Percentiles rank a stretch among this genome's conserved stretches.
Evolutionary conservation across 2,797 vertebrate genomes (phyloP).

Genomic region (Lutjanus campechanus): DNA sequence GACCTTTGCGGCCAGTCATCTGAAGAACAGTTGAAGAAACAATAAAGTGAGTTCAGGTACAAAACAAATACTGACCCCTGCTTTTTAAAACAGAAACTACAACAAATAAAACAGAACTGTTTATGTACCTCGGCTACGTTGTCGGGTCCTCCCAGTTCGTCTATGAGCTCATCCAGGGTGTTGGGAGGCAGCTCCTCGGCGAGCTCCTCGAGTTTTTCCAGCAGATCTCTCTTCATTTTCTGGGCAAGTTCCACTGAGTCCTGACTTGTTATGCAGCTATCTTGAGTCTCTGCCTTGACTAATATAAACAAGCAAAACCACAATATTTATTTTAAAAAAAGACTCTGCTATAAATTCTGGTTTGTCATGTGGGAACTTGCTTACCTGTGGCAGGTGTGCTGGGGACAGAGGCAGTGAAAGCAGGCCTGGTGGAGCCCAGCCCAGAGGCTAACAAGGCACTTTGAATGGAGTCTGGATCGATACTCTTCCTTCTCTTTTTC

Average conservation of each 20-base stretch:
- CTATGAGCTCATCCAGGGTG: slow-evolving; percentile 97
- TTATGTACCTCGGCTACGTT: slow-evolving; percentile 94
- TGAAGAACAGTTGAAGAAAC: slow-evolving; percentile 58
- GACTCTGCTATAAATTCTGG: not conserved
- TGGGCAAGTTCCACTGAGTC: slow-evolving; percentile 97
- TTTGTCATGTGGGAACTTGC: not conserved
- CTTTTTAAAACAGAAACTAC: not conserved
- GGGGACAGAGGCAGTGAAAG: slow-evolving; percentile 90
- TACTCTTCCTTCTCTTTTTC: slow-evolving; percentile 92
- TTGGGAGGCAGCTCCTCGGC: slow-evolving; percentile 95
- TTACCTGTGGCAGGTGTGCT: slow-evolving; percentile 75
- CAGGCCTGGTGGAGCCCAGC: slow-evolving; percentile 93
- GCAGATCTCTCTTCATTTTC: slow-evolving; percentile 94
- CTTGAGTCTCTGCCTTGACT: slow-evolving; percentile 83
- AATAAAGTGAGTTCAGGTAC: not conserved
- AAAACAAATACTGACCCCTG: not conserved
- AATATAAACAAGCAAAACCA: not conserved
- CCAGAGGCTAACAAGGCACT: slow-evolving; percentile 99
- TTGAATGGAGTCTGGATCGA: slow-evolving; percentile 99
- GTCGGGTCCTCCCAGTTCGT: slow-evolving; percentile 97
- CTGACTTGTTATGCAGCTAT: slow-evolving; percentile 93
- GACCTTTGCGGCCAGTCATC: slow-evolving; percentile 98
- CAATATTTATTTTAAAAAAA: not conserved
- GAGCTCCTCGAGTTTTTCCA: slow-evolving; percentile 93
- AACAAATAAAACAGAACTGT: not conserved